Evolutionary conservation across 2,797 vertebrate genomes (phyloP).

Genomic region (Helarctos malayanus): DNA sequence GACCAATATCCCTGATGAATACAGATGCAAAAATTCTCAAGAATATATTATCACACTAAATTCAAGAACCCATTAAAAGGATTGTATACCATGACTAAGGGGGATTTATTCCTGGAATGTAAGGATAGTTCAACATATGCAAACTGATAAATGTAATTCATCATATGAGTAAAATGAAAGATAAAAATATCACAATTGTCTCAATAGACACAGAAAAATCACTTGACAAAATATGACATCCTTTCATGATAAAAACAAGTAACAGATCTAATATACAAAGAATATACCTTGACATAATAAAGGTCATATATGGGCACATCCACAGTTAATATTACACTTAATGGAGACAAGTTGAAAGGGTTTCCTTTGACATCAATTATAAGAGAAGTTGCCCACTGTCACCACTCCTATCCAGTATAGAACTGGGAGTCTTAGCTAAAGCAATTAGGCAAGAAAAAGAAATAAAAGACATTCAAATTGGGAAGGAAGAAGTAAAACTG

Average conservation of each 20-base stretch:
- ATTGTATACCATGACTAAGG: background rate
- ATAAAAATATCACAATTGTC: background rate
- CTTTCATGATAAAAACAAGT: background rate
- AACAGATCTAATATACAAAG: background rate
- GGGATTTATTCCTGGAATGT: background rate
- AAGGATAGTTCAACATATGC: background rate
- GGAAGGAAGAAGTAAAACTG: background rate
- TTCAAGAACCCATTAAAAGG: background rate
- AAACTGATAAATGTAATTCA: background rate
- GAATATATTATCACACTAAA: background rate
- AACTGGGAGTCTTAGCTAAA: background rate
- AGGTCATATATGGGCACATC: background rate
- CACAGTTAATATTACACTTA: background rate
- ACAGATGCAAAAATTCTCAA: background rate
- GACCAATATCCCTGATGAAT: background rate
- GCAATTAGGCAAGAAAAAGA: background rate
- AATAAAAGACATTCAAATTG: background rate
- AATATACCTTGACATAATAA: background rate
- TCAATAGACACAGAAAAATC: background rate
- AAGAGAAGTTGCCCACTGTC: background rate
- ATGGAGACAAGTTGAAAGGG: background rate
- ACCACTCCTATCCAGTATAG: background rate
- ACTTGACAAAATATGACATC: background rate
- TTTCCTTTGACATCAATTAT: background rate
- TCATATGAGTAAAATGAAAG: background rate